phyloP scores from a whole-genome alignment of 2,797 vertebrate genomes.

The Mormyrops attenuatus region DNA sequence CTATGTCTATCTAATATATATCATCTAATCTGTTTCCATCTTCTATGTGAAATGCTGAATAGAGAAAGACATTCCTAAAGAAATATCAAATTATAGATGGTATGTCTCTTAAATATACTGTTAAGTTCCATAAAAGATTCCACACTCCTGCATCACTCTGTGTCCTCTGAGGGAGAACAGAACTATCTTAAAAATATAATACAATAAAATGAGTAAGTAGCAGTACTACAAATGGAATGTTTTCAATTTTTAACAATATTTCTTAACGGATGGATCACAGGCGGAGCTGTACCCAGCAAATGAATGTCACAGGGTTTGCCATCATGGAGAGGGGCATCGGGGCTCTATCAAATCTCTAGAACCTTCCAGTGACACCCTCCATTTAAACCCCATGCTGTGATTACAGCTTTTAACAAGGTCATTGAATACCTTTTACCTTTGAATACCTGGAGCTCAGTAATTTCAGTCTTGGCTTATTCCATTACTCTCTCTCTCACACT shows the following conservation, averaged over 20 bases:
- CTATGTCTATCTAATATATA: neutral
- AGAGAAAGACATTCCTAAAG: neutral
- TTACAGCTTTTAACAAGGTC: conserved; percentile 16
- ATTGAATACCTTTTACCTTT: conserved; percentile 14
- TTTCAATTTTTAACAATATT: neutral
- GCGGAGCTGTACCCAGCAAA: neutral
- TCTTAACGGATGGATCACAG: neutral
- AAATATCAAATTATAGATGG: neutral
- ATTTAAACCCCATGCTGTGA: conserved; percentile 22
- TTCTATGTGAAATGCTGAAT: neutral
- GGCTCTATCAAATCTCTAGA: neutral
- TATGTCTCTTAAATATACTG: neutral
- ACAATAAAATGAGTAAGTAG: neutral
- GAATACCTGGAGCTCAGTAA: conserved; percentile 21
- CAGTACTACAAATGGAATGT: neutral
- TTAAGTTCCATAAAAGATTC: neutral
- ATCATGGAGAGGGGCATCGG: neutral
- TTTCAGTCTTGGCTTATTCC: conserved; percentile 4
- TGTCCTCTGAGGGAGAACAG: neutral
- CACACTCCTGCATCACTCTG: neutral
- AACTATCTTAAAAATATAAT: neutral
- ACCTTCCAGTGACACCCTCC: neutral
- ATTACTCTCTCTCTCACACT: neutral
- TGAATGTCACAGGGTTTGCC: neutral
- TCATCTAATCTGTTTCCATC: neutral